Percentiles rank a stretch among this genome's conserved stretches.
phyloP scores from a whole-genome alignment of 2,113 vertebrate genomes.

The Cyrtonyx montezumae region DNA sequence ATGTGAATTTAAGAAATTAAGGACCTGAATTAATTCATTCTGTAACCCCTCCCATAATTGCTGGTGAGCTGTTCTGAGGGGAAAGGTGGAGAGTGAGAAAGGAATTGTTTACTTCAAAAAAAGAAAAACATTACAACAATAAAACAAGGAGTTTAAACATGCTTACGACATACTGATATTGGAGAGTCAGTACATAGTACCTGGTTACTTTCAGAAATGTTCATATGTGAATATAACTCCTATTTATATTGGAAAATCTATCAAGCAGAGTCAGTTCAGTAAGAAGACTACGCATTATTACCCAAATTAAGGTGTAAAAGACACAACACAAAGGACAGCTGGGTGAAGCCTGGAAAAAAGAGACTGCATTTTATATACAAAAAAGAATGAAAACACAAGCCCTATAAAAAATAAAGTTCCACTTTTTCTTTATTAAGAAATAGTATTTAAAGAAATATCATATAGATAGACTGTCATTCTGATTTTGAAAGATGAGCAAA shows the following conservation, averaged over 20 bases:
- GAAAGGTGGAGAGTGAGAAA: not conserved
- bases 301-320: not conserved
- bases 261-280: not conserved
- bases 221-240: not conserved
- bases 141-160: not conserved
- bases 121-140: not conserved
- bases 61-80: not conserved
- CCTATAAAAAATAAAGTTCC: not conserved
- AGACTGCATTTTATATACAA: not conserved
- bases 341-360: not conserved
- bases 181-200: not conserved
- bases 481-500: not conserved
- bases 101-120: not conserved
- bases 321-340: not conserved
- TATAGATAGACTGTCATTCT: not conserved
- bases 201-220: not conserved
- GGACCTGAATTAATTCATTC: not conserved
- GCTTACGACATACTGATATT: not conserved
- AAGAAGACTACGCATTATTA: not conserved
- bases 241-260: not conserved
- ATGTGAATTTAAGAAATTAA: not conserved
- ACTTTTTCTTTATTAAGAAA: slow-evolving; percentile 3
- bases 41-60: not conserved
- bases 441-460: not conserved
- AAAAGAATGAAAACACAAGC: not conserved